A percentile compares a stretch with the other conserved stretches of the same genome.
These are phyloP conservation scores for Drosophila elegans DNA, from an alignment of 1,140 invertebrate species.

Conservation along the genomic window DNA sequence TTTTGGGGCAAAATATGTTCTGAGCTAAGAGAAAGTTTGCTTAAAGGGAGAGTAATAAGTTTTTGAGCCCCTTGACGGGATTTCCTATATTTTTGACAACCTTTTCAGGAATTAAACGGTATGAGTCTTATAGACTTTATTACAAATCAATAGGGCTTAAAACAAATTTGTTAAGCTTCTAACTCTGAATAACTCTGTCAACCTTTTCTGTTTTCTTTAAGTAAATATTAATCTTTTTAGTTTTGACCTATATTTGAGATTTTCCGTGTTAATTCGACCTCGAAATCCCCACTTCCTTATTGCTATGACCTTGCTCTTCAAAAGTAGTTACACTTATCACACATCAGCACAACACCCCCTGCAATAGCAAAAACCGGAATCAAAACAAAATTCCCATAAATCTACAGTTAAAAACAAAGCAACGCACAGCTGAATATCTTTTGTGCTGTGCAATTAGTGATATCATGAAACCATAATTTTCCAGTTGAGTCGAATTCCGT, in stretches of 20 bases:
- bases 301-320: conserved; percentile 26
- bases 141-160: too few relatives aligned
- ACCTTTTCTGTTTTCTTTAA: too few relatives aligned
- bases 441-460: conserved; percentile 51
- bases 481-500: conserved; percentile 21
- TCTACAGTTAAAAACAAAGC: conserved; percentile 19
- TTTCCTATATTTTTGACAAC: not conserved
- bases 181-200: too few relatives aligned
- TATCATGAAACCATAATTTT: conserved; percentile 46
- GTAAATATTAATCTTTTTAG: not conserved
- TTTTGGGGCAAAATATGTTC: not conserved
- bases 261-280: not conserved
- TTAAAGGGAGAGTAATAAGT: not conserved
- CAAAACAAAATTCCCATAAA: conserved; percentile 51
- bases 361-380: conserved; percentile 10
- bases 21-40: not conserved
- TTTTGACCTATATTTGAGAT: not conserved
- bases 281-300: conserved; percentile 3
- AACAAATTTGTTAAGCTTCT: too few relatives aligned
- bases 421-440: conserved; percentile 25
- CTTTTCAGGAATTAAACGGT: too few relatives aligned
- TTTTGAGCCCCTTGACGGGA: not conserved
- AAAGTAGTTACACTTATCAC: conserved; percentile 17
- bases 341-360: conserved; percentile 6
- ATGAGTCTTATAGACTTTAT: too few relatives aligned